Evolutionary conservation across 2,888 invertebrate genomes (phyloP), one percentile per base, ranked within the genome.

Genomic region (Lissonota sp.): DNA sequence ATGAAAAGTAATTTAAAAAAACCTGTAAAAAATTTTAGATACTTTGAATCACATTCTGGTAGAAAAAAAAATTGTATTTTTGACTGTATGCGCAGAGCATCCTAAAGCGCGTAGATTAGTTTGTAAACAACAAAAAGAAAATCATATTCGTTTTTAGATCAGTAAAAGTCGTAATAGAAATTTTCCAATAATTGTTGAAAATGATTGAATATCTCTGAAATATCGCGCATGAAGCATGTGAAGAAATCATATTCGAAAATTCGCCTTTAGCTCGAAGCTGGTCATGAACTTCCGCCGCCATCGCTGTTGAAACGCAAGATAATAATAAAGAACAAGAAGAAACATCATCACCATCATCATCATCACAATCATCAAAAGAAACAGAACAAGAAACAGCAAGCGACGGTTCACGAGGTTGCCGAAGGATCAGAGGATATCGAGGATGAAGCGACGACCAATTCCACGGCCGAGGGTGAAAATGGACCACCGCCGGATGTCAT

Each of bases 271-370:
- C 91, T 95, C 85, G 94, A 95, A 86, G 93, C 94, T 53, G 98
- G 97, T 92, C 93, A 95, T 88, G 95, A 96, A 82, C 93, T 99
- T 84, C 99, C 99, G 51, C 97, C 98, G 71, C 99, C 99, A 0
- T 95, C 96, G 49, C 90, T 95, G 79, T 93, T 99, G 76, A 96
- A 96, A 83, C 94, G 97, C 85, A 99, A 98, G 93, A 99, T 99
- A 87, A 97, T 99, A 84, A 98, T 99, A 87, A 99, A 99, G 93
- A 99, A 99, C 92, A 99, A 99, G 93, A 98, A 98, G 93, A 98
- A 98, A 90, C 97, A 98, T 88, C 96, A 96, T 88, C 96, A 97
- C 92, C 95, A 96, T 93, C 95, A 97, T 94, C 93, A 97, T 93
- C 94, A 96, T 93, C 94, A 96, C 93, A 93, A 97, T 93, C 94